Conservation (phyloP, 2,797 vertebrate genomes). For the Coregonus ussuriensis region DNA sequence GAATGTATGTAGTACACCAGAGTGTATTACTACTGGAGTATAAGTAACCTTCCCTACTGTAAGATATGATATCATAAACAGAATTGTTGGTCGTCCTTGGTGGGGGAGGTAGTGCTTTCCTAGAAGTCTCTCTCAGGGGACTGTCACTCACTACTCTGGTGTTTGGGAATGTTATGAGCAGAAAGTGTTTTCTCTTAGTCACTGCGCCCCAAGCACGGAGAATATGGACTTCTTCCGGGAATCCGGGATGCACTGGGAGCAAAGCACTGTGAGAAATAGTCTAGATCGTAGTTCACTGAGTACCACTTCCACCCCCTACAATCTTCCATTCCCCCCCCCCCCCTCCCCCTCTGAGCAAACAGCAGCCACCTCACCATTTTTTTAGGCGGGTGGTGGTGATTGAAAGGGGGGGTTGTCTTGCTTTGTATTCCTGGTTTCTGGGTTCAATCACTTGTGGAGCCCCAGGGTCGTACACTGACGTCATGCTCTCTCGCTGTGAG, state of each 20-base stretch:
- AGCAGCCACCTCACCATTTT: not conserved
- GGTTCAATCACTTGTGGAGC: slow-evolving; percentile 59
- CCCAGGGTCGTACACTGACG: slow-evolving; percentile 63
- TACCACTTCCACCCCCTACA: slow-evolving; percentile 31
- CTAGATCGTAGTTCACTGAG: slow-evolving; percentile 35
- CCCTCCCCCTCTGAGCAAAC: not conserved
- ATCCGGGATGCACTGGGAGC: slow-evolving; percentile 45
- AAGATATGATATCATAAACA: not conserved
- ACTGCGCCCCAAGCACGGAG: slow-evolving; percentile 50
- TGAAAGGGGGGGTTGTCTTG: not conserved
- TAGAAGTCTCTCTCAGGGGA: slow-evolving; percentile 46
- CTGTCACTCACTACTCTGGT: slow-evolving; percentile 64
- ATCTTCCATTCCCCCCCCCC: not conserved
- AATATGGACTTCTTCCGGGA: slow-evolving; percentile 58
- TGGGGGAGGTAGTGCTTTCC: slow-evolving; percentile 38
- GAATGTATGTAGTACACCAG: slow-evolving; percentile 19
- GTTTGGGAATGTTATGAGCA: slow-evolving; percentile 63
- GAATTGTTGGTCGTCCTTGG: slow-evolving; percentile 41
- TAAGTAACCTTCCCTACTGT: not conserved
- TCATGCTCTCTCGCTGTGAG: slow-evolving; percentile 59
- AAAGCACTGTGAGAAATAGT: slow-evolving; percentile 62
- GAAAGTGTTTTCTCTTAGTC: slow-evolving; percentile 62
- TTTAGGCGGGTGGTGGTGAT: not conserved
- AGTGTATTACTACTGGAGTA: not conserved
- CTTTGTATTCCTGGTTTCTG: slow-evolving; percentile 55